Evolutionary conservation across 2,797 vertebrate genomes (phyloP), one percentile per base, ranked within the genome.

Genomic region (Protonibea diacanthus): DNA sequence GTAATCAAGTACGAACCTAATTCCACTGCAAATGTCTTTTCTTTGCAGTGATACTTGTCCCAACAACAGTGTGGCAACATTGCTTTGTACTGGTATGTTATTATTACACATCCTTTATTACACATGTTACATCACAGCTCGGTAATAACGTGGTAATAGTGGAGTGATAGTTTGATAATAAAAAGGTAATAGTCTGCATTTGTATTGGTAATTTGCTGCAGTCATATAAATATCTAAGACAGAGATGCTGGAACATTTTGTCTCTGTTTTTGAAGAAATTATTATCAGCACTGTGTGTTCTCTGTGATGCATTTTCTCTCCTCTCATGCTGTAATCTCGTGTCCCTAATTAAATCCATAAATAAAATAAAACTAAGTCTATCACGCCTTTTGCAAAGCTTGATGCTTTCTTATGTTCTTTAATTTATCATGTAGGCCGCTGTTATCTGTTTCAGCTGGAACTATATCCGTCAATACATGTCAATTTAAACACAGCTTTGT

Each of bases 1-100:
- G 4, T 33, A 29, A 81, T 71, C 1, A 5, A 17, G 29, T 18
- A 7, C 57, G 21, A 27, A 78, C 27, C 17, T 44, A 23, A 21
- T 53, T 44, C 9, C 0, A 52, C 5, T 12, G 68, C 18, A 45
- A n/a, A 47, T 48, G 1, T 68, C 38, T n/a, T 60, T 42, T 57
- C 40, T 29, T 49, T 87, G 29, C 80, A 97, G 97, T 10, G 65
- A 91, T 0, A 74, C 23, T 18, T 98, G 97, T 83, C 65, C 88
- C 0, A 90, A 93, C 12, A 87, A 88, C 80, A 78, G 13, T 0
- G 94, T 95, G 70, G 95, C 97, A 71, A 96, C 96, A 0, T 78
- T 98, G 48, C 93, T 71, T 23, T 98, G 97, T 56, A 95, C 96
- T 81, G 85, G 97, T 97, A 88, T 14, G 80, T 76, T 7, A 65